Base-by-base conservation (phyloP, 2,113 vertebrate genomes). In the Galbula dea region DNA sequence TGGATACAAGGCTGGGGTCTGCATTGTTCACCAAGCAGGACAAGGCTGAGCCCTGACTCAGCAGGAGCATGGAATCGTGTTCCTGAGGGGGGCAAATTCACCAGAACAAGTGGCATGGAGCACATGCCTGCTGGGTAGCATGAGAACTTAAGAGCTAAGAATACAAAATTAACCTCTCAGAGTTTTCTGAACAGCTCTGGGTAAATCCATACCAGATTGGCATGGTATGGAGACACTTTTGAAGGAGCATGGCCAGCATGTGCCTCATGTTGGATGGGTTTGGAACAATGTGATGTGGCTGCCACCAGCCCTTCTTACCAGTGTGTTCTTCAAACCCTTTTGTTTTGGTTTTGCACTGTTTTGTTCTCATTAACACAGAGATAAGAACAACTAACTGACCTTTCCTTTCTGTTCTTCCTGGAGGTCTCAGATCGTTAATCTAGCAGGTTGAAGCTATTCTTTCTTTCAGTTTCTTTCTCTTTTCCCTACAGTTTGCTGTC, bases 241-340 rank as follows among this genome's bases (percentile, higher is more conserved):
- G 83, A 75, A 10, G 15, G 21, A 43, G 43, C 4, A 1, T 6
- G 24, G 23, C 32, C 15, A 10, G 41, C 19, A 3, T 11, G 2
- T 17, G n/a, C 66, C n/a, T 36, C 8, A 0, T 5, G 5, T 3
- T 0, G 3, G 63, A 13, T n/a, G 59, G 15, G 0, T 27, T 49
- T 67, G 37, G 14, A n/a, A n/a, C 13, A 20, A 55, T 7, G 24
- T 29, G 15, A 4, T 1, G 1, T 8, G 27, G 62, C 10, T 32
- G 8, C 43, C n/a, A 8, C 41, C 11, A 3, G 55, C 19, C 66
- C 43, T 65, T 66, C 66, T 37, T 3, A 8, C 24, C 26, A 29
- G 30, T 2, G 51, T 21, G 68, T 59, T 23, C 86, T 22, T 58
- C 65, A n/a, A 49, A 29, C 4, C 11, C 4, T 0, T 15, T 4